A percentile compares a stretch with the other conserved stretches of the same genome.
Conservation (phyloP, 2,797 vertebrate species). For the Periophthalmus magnuspinnatus region DNA sequence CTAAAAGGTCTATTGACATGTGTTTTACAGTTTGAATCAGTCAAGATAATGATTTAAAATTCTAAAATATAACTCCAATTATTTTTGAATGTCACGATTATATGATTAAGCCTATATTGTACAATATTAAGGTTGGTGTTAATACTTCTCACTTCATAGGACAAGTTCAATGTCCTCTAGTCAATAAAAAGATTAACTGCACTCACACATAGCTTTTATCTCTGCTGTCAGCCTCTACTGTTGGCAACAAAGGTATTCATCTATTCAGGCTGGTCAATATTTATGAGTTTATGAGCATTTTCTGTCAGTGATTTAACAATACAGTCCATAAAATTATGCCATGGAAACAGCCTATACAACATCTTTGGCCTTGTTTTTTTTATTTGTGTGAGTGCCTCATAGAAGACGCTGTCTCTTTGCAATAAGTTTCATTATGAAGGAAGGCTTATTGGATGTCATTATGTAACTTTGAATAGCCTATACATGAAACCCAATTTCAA, state of each 20-base stretch:
- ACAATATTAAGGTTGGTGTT: not conserved
- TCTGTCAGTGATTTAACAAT: slow-evolving; percentile 13
- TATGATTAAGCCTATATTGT: no score
- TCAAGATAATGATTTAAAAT: no score
- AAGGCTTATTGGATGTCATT: not conserved
- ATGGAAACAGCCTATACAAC: slow-evolving; percentile 5
- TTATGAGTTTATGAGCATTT: slow-evolving; percentile 6
- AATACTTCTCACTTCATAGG: not conserved
- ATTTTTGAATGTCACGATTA: no score
- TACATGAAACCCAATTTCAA: not conserved
- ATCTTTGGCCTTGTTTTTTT: slow-evolving; percentile 22
- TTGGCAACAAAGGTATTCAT: slow-evolving; percentile 7
- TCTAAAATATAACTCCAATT: no score
- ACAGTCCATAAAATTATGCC: slow-evolving; percentile 19
- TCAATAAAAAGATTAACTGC: slow-evolving; percentile 2
- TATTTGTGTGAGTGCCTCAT: slow-evolving; percentile 23
- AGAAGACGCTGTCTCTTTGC: not conserved
- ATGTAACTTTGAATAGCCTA: no score
- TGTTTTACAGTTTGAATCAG: no score
- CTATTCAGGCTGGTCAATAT: not conserved
- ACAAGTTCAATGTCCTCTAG: slow-evolving; percentile 8
- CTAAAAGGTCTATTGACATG: no score
- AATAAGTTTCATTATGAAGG: not conserved
- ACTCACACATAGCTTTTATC: not conserved
- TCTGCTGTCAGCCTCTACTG: not conserved